Conservation (phyloP, 2,113 vertebrate genomes). For the Motacilla tschutschensis region DNA sequence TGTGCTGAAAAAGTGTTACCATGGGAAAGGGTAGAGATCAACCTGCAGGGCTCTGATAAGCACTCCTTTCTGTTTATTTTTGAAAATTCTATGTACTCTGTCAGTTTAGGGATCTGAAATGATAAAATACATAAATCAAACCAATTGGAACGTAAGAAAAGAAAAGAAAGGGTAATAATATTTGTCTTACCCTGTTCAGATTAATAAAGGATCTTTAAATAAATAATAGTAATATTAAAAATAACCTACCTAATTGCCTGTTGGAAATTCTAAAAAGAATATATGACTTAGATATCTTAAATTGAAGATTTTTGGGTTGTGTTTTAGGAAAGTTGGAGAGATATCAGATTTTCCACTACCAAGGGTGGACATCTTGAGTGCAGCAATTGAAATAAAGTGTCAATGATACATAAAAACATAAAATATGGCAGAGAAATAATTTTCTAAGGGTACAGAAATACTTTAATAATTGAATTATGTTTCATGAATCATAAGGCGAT, state of each 20-base stretch:
- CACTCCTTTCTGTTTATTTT: constrained; percentile 3
- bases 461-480: background rate
- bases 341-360: background rate
- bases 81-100: background rate
- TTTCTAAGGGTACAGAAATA: background rate
- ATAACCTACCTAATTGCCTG: background rate
- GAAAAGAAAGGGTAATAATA: fast-evolving
- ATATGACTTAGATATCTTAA: background rate
- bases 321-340: background rate
- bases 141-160: background rate
- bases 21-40: constrained; percentile 44
- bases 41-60: constrained; percentile 46
- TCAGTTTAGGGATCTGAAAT: background rate
- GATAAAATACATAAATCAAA: background rate
- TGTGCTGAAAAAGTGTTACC: constrained; percentile 33
- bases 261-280: background rate
- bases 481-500: background rate
- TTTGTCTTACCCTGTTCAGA: background rate
- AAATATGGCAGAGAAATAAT: background rate
- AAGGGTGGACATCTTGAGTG: background rate
- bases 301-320: background rate
- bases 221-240: background rate
- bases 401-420: background rate
- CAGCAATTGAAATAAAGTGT: background rate
- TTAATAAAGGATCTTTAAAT: background rate